Base-by-base conservation (phyloP, 2,888 invertebrate genomes). In the Nymphalis c-album region DNA sequence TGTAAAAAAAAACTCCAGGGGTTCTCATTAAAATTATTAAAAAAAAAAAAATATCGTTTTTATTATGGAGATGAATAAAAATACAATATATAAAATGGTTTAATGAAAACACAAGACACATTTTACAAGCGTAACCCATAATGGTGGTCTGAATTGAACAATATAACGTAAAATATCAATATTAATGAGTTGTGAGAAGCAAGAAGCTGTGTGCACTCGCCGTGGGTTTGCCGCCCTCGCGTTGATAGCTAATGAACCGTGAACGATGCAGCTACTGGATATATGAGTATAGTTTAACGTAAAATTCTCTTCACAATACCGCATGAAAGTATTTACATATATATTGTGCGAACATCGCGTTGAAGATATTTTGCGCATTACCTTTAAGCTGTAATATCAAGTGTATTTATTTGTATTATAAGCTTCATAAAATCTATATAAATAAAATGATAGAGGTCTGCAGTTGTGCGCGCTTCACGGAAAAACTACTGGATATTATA, bases 201-300 rank as follows among this genome's bases (percentile, higher is more conserved):
- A 73, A 68, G 74, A 70, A 67, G 70, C 69, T 67, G 71, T 71
- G 73, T 71, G 69, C 70, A 71, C 67, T 72, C 63, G 70, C 65
- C 64, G 66, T 63, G 60, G 63, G 64, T 64, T 60, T 66, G 45
- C 55, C 48, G 57, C 64, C 58, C 73, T 61, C 67, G 68, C 68
- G 72, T 76, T 77, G 76, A 75, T 77, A 76, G 73, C 78, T 83
- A 86, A 85, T 85, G 86, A 85, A 78, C 80, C 80, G 82, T 84
- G 80, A 85, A 84, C 80, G 74, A 73, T 77, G 79, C 78, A 78
- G 71, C 73, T 74, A 73, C 78, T 76, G 78, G 83, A 78, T 78
- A 84, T 83, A 82, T 76, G 75, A 78, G 73, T 71, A 72, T 74
- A 76, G 74, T 76, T 75, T 68, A 63, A 76, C 74, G 79, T 81